A percentile compares a stretch with the other conserved stretches of the same genome.
phyloP scores from a whole-genome alignment of 2,797 vertebrate genomes.

The Manis crassicaudata region DNA sequence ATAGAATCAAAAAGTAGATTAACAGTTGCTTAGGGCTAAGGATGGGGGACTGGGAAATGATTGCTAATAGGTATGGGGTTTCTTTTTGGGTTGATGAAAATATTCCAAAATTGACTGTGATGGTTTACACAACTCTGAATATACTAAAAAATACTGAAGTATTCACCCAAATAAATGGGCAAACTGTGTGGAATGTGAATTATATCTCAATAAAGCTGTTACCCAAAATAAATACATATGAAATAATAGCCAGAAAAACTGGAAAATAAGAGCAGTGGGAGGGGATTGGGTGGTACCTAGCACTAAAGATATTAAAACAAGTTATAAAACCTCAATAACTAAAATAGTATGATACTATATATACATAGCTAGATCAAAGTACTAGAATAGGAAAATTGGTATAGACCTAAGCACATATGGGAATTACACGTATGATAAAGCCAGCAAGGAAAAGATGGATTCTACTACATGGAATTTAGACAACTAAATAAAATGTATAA shows the following conservation, averaged over 20 bases:
- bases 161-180: background rate
- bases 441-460: background rate
- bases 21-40: background rate
- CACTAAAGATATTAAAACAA: background rate
- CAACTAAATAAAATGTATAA: background rate
- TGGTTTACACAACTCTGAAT: background rate
- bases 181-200: background rate
- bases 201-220: background rate
- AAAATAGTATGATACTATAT: background rate
- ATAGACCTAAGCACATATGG: background rate
- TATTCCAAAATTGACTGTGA: background rate
- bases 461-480: background rate
- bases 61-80: background rate
- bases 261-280: background rate
- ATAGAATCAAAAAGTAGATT: background rate
- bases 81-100: background rate
- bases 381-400: background rate
- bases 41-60: background rate
- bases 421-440: background rate
- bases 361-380: background rate
- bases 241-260: background rate
- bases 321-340: background rate
- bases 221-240: background rate
- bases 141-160: background rate
- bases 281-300: background rate